phyloP scores from a whole-genome alignment of 2,113 vertebrate genomes.

The Balaeniceps rex region DNA sequence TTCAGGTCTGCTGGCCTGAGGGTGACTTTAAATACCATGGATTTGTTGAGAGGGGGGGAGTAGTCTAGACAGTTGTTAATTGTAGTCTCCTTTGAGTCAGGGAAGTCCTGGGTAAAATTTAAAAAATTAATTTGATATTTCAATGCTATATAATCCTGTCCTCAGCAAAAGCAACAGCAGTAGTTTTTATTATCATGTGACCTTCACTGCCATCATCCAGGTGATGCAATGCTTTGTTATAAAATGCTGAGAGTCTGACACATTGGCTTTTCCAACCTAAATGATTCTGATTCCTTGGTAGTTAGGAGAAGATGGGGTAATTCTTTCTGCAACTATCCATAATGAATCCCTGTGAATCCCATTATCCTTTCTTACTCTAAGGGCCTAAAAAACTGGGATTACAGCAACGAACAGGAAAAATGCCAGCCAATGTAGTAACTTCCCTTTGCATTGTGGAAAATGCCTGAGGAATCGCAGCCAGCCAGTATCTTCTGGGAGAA shows the following conservation, averaged over 20 bases:
- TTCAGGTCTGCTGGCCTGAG: neutral
- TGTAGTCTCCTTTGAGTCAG: neutral
- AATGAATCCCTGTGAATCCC: neutral
- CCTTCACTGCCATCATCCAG: neutral
- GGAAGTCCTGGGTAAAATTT: neutral
- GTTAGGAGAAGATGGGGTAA: neutral
- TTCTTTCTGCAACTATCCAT: neutral
- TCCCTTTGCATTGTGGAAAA: neutral
- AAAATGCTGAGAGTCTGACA: neutral
- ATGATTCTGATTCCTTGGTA: neutral
- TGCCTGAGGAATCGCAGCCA: neutral
- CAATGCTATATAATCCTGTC: neutral
- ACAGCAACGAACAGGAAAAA: neutral
- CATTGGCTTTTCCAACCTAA: neutral
- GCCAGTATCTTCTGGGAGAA: neutral
- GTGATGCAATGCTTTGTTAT: neutral
- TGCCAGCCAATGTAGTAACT: neutral
- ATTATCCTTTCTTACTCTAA: neutral
- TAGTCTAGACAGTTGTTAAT: neutral
- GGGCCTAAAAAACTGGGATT: neutral
- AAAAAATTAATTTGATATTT: neutral
- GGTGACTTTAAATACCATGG: neutral
- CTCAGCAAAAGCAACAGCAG: neutral
- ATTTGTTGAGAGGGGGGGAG: neutral
- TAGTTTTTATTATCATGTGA: neutral